A percentile compares a stretch with the other conserved stretches of the same genome.
Evolutionary conservation across 2,113 vertebrate genomes (phyloP).

Genomic region (Okapia johnstoni): DNA sequence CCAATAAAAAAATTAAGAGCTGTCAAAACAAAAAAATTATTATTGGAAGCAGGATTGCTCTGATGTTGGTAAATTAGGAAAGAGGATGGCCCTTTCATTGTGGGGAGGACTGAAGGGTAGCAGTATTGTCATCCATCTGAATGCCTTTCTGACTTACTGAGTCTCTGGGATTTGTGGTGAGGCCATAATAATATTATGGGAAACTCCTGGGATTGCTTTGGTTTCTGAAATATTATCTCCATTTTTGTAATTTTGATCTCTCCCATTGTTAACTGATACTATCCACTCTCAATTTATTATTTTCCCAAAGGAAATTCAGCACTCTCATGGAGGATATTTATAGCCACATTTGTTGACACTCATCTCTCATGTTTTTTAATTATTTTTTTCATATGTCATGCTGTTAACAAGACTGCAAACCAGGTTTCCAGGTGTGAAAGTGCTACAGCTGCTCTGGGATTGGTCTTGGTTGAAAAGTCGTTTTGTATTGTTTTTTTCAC

Average conservation of each 20-base stretch:
- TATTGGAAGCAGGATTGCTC: not conserved
- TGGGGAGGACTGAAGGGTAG: not conserved
- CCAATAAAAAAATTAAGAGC: not conserved
- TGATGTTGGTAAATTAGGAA: not conserved
- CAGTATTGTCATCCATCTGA: not conserved
- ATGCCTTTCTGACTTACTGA: not conserved
- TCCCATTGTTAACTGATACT: not conserved
- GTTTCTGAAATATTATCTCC: not conserved
- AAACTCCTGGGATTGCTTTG: not conserved
- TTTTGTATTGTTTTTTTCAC: not conserved
- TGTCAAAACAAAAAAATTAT: not conserved
- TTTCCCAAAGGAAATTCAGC: conserved; percentile 37
- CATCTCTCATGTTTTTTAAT: not conserved
- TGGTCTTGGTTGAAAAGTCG: not conserved
- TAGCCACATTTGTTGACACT: not conserved
- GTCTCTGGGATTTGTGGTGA: not conserved
- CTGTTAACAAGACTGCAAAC: not conserved
- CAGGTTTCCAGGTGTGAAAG: conserved; percentile 26
- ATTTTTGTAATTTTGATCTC: conserved; percentile 16
- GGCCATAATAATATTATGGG: not conserved
- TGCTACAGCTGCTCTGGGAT: not conserved
- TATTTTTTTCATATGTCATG: conserved; percentile 41
- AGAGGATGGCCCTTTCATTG: not conserved
- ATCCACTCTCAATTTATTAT: not conserved
- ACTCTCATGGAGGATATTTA: conserved; percentile 17